These are phyloP conservation scores for Eurystomus glaucurus DNA, from an alignment of 2,797 vertebrate genomes.

Conservation along the genomic window DNA sequence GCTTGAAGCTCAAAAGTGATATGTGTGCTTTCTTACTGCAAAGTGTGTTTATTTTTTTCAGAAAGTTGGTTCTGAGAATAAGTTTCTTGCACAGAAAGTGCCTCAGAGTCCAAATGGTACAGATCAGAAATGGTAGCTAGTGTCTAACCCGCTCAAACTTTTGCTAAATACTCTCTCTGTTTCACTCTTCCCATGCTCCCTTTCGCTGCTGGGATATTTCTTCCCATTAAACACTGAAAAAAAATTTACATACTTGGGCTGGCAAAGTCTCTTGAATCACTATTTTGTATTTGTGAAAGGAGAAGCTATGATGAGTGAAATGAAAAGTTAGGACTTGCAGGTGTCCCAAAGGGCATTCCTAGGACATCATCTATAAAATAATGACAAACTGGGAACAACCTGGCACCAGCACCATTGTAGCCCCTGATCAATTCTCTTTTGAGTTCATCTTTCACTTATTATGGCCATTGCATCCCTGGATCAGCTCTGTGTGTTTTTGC, in stretches of 20 bases:
- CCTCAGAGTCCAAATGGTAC: background rate
- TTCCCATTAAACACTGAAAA: background rate
- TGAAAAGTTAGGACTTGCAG: background rate
- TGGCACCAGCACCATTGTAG: fast-evolving
- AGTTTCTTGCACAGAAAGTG: background rate
- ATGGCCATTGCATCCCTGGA: background rate
- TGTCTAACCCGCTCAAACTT: background rate
- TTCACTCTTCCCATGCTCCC: background rate
- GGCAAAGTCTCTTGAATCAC: background rate
- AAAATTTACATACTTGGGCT: background rate
- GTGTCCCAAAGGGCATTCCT: background rate
- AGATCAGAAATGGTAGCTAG: background rate
- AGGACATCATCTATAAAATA: background rate
- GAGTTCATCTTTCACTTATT: background rate
- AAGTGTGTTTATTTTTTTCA: background rate
- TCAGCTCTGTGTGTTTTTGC: background rate
- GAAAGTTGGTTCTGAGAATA: background rate
- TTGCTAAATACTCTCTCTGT: background rate
- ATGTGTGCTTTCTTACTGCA: background rate
- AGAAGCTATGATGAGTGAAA: background rate
- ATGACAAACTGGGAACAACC: background rate
- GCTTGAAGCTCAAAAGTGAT: background rate
- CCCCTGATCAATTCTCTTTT: background rate
- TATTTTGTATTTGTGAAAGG: background rate
- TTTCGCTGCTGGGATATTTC: background rate